Base-by-base conservation (phyloP, 2,888 invertebrate species). In the Odontothrips loti region DNA sequence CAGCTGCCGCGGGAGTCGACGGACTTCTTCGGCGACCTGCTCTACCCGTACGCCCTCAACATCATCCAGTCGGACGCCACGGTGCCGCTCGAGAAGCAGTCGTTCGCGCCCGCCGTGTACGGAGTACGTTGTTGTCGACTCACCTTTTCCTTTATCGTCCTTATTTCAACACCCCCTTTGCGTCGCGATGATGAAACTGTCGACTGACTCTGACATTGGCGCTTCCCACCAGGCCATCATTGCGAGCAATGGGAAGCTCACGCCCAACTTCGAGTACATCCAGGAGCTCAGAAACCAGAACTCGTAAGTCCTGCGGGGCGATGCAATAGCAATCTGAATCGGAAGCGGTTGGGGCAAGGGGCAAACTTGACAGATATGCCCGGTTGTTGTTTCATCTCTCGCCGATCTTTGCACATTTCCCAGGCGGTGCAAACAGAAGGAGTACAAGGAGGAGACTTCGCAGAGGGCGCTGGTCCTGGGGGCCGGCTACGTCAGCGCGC, bases 1-100 rank as follows among this genome's bases (percentile, higher is more conserved):
- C 99, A 99, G 87, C 89, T 99, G 83, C 99, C 99, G 0, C 90
- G 96, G 79, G 99, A 99, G 87, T 93, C 99, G 3, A 99, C 99
- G 0, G 98, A 99, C 86, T 96, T 97, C 88, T 99, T 99, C 87
- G 99, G 99, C 0, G 96, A 97, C 84, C 90, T 98, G 0, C 89
- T 99, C 47, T 91, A 92, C 83, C 99, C 99, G 0, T 97, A 95
- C 86, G 91, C 96, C 0, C 89, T 92, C 81, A 96, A 99, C 84
- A 97, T 99, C 85, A 90, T 97, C 85, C 91, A 91, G 80, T 95
- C 96, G 0, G 95, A 97, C 85, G 96, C 96, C 0, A 90, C 90
- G 10, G 92, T 91, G 82, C 92, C 95, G 0, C 87, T 97, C 82
- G 93, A 95, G 3, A 92, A 94, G 43, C 95, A 95, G 84, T 89